A percentile compares a stretch with the other conserved stretches of the same genome.
Evolutionary conservation across 2,113 vertebrate genomes (phyloP).

Genomic region (Sylvilagus bachmani): DNA sequence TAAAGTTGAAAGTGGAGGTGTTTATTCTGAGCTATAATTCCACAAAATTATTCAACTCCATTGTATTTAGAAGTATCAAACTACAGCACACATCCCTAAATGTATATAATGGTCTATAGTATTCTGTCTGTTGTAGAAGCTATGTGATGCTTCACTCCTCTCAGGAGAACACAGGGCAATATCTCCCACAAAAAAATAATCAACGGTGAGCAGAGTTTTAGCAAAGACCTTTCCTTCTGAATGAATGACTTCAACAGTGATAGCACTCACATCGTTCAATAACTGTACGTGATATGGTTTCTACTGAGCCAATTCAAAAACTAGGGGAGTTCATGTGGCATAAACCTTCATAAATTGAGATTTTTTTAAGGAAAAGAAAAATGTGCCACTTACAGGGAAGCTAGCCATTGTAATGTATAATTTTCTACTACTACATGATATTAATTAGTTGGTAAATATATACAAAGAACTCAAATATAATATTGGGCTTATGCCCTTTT

Average conservation of each 20-base stretch:
- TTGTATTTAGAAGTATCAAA: not conserved
- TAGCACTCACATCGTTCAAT: not conserved
- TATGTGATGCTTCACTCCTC: not conserved
- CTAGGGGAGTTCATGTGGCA: no score
- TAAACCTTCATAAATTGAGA: not conserved
- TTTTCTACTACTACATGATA: not conserved
- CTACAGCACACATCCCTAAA: not conserved
- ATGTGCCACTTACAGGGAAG: not conserved
- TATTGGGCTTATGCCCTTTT: not conserved
- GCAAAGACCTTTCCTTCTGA: not conserved
- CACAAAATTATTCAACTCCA: not conserved
- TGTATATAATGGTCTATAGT: not conserved
- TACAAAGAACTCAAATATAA: not conserved
- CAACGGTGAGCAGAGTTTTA: not conserved
- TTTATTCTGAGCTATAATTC: not conserved
- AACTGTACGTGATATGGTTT: not conserved
- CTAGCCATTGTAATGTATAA: not conserved
- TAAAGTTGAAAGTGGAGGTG: not conserved
- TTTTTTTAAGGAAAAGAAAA: slow-evolving; percentile 41
- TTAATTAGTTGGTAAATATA: not conserved
- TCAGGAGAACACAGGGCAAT: not conserved
- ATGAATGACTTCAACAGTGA: not conserved
- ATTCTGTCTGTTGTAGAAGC: not conserved
- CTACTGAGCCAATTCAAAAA: not conserved
- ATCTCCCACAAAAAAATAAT: not conserved